These are phyloP conservation scores for Vollenhovia emeryi DNA, from an alignment of 1,140 invertebrate species.

Conservation along the genomic window DNA sequence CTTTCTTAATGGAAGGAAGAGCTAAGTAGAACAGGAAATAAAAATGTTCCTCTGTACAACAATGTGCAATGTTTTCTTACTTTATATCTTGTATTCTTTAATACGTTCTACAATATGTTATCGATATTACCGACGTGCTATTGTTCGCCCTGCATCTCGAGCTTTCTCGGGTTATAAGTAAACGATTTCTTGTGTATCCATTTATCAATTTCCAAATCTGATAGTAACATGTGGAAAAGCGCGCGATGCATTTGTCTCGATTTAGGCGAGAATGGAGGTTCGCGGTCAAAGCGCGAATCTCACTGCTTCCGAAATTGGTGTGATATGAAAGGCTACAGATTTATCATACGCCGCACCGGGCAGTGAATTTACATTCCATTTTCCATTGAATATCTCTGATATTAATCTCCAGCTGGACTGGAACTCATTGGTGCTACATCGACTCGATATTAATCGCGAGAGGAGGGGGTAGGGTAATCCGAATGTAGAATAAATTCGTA, in stretches of 20 bases:
- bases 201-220: background rate
- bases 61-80: background rate
- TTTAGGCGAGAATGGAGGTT: conserved; percentile 19
- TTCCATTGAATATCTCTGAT: conserved; percentile 1
- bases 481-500: conserved; percentile 35
- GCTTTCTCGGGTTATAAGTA: background rate
- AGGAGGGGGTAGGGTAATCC: no score
- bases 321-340: conserved; percentile 20
- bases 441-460: conserved; percentile 47
- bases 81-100: background rate
- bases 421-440: background rate
- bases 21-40: background rate
- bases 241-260: conserved; percentile 18
- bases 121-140: background rate
- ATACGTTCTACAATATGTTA: background rate
- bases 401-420: background rate
- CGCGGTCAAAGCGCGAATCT: background rate
- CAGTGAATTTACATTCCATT: conserved; percentile 48
- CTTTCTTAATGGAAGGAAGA: background rate
- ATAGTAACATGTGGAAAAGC: background rate
- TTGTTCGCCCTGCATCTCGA: background rate
- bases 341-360: background rate
- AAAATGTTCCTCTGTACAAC: background rate
- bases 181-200: background rate
- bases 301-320: background rate